phyloP scores from a whole-genome alignment of 2,888 invertebrate genomes.

The Hydriomena furcata region DNA sequence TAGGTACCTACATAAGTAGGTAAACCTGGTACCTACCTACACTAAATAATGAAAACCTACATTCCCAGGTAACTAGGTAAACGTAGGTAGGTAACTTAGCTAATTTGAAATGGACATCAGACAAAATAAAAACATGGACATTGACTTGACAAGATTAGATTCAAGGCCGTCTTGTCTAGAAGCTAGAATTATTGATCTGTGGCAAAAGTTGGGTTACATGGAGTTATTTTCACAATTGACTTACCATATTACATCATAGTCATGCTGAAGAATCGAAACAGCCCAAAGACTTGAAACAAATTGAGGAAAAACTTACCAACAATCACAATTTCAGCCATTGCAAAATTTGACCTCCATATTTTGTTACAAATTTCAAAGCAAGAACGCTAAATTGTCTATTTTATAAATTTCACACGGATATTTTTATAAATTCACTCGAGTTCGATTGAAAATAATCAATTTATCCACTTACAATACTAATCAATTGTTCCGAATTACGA shows the following conservation, averaged over 20 bases:
- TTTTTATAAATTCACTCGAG: slow-evolving; percentile 25
- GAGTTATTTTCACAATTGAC: slow-evolving; percentile 6
- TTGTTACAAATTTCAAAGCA: slow-evolving; percentile 43
- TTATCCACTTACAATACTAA: slow-evolving; percentile 32
- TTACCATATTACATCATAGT: background rate
- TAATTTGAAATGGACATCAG: slow-evolving; percentile 8
- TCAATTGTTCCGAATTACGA: too few species aligned
- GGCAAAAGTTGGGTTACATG: slow-evolving; percentile 73
- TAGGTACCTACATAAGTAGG: too few species aligned
- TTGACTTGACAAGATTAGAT: slow-evolving; percentile 80
- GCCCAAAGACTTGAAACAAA: background rate
- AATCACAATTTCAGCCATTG: slow-evolving; percentile 56
- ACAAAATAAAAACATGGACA: slow-evolving; percentile 65
- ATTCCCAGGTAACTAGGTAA: background rate
- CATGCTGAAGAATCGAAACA: background rate
- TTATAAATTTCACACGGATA: slow-evolving; percentile 17
- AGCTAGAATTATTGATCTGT: slow-evolving; percentile 34
- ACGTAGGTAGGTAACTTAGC: too few species aligned
- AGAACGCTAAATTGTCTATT: slow-evolving; percentile 36
- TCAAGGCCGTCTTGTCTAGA: slow-evolving; percentile 77
- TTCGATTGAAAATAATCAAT: slow-evolving; percentile 31
- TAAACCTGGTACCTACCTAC: too few species aligned
- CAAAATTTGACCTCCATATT: slow-evolving; percentile 53
- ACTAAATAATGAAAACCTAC: too few species aligned
- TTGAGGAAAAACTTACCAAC: slow-evolving; percentile 31